Percentiles rank a stretch among this genome's conserved stretches.
Conservation (phyloP, 2,797 vertebrate species). For the Sternarchorhynchus goeldii region DNA sequence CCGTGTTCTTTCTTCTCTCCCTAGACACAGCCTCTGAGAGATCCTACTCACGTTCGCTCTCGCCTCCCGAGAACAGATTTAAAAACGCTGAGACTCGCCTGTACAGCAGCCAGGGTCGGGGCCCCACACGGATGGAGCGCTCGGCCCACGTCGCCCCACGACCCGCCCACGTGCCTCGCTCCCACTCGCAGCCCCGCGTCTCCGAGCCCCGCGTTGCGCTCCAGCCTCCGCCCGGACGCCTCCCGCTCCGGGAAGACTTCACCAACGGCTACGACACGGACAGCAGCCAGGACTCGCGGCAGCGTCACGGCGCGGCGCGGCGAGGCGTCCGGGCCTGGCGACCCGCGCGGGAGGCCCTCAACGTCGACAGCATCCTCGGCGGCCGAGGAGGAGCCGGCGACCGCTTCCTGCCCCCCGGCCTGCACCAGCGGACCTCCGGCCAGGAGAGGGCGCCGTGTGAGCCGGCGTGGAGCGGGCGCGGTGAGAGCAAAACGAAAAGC, state of each 20-base stretch:
- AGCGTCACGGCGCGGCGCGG: constrained; percentile 71
- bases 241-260: constrained; percentile 58
- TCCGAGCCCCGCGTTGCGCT: constrained; percentile 48
- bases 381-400: constrained; percentile 66
- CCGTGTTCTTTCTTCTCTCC: background rate
- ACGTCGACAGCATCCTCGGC: constrained; percentile 92
- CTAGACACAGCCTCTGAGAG: constrained; percentile 70
- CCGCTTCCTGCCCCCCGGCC: constrained; percentile 75
- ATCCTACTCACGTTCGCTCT: constrained; percentile 73
- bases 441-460: constrained; percentile 61
- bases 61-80: constrained; percentile 81
- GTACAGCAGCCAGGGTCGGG: constrained; percentile 87
- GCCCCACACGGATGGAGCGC: constrained; percentile 75
- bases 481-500: constrained; percentile 82
- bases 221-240: constrained; percentile 27
- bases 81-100: constrained; percentile 74
- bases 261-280: constrained; percentile 88
- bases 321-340: constrained; percentile 80
- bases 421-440: constrained; percentile 70
- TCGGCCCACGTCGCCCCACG: constrained; percentile 62
- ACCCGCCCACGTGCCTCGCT: constrained; percentile 37
- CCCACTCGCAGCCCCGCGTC: constrained; percentile 45
- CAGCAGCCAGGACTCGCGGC: constrained; percentile 87
- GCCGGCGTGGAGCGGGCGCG: constrained; percentile 66
- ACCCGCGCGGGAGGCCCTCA: constrained; percentile 88